Evolutionary conservation across 2,888 invertebrate genomes (phyloP).

Genomic region (Omphaloscelis lunosa): DNA sequence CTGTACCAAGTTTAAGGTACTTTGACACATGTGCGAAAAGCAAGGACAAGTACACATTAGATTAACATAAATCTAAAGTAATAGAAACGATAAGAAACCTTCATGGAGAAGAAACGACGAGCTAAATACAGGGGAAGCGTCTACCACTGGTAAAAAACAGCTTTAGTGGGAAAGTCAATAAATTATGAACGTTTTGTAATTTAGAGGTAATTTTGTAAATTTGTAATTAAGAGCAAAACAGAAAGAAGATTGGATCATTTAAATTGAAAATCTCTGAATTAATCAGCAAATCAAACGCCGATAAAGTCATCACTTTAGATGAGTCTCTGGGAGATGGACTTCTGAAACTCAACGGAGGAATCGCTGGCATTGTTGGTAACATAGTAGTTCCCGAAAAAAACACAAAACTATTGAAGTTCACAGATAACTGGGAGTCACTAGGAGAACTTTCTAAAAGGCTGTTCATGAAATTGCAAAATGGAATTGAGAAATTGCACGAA

Average conservation of each 20-base stretch:
- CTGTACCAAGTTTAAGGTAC: too few relatives aligned
- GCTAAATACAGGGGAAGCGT: too few relatives aligned
- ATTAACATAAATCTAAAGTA: too few relatives aligned
- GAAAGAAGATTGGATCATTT: constrained; percentile 46
- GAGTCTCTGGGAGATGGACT: constrained; percentile 32
- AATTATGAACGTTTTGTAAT: too few relatives aligned
- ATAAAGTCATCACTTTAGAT: constrained; percentile 35
- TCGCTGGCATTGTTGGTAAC: constrained; percentile 51
- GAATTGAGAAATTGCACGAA: constrained; percentile 22
- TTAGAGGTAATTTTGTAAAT: too few relatives aligned
- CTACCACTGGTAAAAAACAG: too few relatives aligned
- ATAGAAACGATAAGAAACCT: too few relatives aligned
- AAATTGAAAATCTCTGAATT: constrained; percentile 22
- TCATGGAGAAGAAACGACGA: too few relatives aligned
- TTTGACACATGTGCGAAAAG: too few relatives aligned
- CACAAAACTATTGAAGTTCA: constrained; percentile 37
- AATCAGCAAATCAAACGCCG: constrained; percentile 2
- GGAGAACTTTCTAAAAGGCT: constrained; percentile 36
- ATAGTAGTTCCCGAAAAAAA: constrained; percentile 35
- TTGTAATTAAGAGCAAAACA: constrained; percentile 29
- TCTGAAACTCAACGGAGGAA: constrained; percentile 26
- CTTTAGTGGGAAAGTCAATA: too few relatives aligned
- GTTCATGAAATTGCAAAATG: constrained; percentile 15
- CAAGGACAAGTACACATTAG: too few relatives aligned
- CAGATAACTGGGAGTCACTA: constrained; percentile 17